Conservation (phyloP, 2,888 invertebrate genomes). For the Xestoiulus laeticollis region DNA sequence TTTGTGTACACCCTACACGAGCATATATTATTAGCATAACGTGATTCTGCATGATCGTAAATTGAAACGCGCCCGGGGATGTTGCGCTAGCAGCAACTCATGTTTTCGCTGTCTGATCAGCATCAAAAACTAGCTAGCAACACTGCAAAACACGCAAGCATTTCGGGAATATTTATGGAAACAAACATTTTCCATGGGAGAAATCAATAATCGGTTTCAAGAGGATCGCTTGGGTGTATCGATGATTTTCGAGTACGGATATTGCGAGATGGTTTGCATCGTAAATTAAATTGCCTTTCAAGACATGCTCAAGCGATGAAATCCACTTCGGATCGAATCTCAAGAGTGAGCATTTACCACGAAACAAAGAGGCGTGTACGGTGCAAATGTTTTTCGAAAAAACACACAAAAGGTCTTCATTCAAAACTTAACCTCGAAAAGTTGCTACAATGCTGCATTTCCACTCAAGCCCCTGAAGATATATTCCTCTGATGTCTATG, state of each 20-base stretch:
- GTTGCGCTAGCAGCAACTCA: not conserved
- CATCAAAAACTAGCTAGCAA: not conserved
- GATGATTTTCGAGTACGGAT: not conserved
- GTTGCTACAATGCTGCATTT: not conserved
- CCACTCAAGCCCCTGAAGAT: not conserved
- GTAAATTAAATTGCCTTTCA: not conserved
- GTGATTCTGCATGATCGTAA: not conserved
- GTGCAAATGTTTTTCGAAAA: not conserved
- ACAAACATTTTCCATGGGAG: conserved; percentile 17
- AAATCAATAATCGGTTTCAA: not conserved
- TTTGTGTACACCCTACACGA: not conserved
- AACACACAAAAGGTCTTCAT: not conserved
- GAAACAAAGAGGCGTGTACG: not conserved
- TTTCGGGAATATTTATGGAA: conserved; percentile 1
- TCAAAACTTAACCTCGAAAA: not conserved
- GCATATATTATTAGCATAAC: not conserved
- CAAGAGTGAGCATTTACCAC: not conserved
- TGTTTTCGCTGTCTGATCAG: not conserved
- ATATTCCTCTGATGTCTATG: not conserved
- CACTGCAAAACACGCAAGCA: not conserved
- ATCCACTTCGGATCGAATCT: not conserved
- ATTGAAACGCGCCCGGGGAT: not conserved
- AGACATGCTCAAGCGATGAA: not conserved
- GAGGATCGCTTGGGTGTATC: not conserved
- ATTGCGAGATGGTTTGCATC: not conserved